These are phyloP conservation scores for Tragelaphus buxtoni DNA, from an alignment of 2,113 vertebrate genomes.

Conservation along the genomic window DNA sequence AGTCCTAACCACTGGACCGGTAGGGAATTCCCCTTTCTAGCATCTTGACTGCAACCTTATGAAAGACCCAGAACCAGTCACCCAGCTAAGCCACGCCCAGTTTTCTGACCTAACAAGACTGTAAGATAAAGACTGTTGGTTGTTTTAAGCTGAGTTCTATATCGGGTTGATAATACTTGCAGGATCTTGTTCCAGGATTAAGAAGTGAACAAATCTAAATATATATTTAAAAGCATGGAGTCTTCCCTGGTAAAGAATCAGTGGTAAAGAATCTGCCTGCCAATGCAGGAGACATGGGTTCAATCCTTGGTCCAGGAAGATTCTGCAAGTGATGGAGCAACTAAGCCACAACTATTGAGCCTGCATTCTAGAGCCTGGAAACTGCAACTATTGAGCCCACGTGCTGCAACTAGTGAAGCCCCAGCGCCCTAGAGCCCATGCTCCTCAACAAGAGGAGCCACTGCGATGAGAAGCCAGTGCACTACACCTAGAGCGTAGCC, in stretches of 20 bases:
- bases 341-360: not conserved
- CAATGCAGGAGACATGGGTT: not conserved
- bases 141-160: not conserved
- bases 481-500: not conserved
- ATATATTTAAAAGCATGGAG: not conserved
- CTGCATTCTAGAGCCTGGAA: not conserved
- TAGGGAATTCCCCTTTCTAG: not conserved
- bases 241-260: not conserved
- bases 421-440: not conserved
- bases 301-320: not conserved
- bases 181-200: not conserved
- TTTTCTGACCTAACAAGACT: not conserved
- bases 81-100: not conserved
- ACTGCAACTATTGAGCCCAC: not conserved
- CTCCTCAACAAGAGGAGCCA: not conserved
- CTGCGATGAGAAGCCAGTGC: not conserved
- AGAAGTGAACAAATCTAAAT: not conserved
- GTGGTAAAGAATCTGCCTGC: not conserved
- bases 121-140: not conserved
- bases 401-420: not conserved
- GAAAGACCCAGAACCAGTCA: not conserved
- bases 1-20: not conserved
- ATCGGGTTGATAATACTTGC: not conserved
- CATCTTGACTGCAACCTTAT: no score
- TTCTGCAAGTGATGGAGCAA: not conserved